phyloP scores from a whole-genome alignment of 2,113 vertebrate species.

The Heliornis fulica region DNA sequence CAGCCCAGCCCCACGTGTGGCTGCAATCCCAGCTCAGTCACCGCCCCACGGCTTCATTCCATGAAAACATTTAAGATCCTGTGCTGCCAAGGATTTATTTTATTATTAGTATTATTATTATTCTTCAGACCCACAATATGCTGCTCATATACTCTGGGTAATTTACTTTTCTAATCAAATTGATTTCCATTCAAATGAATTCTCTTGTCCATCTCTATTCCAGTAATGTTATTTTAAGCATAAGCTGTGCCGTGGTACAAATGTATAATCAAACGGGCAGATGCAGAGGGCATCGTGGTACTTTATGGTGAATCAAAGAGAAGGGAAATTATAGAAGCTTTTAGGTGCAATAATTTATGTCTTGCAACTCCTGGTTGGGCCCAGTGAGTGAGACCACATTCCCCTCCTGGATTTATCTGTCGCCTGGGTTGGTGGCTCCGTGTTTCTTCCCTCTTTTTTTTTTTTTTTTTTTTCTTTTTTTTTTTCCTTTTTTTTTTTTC shows the following conservation, averaged over 20 bases:
- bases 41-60: background rate
- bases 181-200: constrained; percentile 62
- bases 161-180: constrained; percentile 68
- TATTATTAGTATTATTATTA: background rate
- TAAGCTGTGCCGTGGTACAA: constrained; percentile 12
- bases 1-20: background rate
- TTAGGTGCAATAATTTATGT: constrained; percentile 40
- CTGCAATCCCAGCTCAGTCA: background rate
- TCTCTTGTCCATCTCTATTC: constrained; percentile 57
- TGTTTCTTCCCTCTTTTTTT: background rate
- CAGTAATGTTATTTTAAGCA: constrained; percentile 65
- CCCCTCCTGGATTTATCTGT: background rate
- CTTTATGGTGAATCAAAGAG: constrained; percentile 14
- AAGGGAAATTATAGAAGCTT: constrained; percentile 50
- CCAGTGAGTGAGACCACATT: background rate
- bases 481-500: no score
- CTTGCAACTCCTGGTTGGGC: background rate
- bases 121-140: background rate
- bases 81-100: background rate
- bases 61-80: background rate
- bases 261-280: constrained; percentile 41
- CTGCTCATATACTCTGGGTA: background rate
- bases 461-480: accelerated
- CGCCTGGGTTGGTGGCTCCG: background rate
- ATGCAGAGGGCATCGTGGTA: constrained; percentile 30